Percentiles rank a stretch among this genome's conserved stretches.
phyloP scores from a whole-genome alignment of 2,113 vertebrate genomes.

The Xiphorhynchus elegans region DNA sequence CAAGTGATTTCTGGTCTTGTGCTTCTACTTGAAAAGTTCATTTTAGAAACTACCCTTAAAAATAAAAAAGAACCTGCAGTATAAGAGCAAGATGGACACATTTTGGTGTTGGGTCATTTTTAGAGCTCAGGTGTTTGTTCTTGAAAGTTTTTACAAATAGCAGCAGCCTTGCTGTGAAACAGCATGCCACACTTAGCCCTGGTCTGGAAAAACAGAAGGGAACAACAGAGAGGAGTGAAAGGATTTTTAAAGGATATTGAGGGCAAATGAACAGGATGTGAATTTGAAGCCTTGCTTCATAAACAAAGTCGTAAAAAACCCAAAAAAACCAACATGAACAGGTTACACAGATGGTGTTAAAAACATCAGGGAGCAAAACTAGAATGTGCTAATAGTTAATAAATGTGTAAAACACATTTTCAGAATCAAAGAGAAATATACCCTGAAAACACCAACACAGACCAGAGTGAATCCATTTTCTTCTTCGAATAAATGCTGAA shows the following conservation, averaged over 20 bases:
- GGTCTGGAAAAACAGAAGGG: conserved; percentile 18
- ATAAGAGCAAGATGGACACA: not conserved
- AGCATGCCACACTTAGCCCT: not conserved
- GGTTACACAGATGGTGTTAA: not conserved
- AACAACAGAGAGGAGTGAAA: conserved; percentile 35
- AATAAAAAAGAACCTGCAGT: not conserved
- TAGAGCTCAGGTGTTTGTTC: not conserved
- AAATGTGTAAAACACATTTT: not conserved
- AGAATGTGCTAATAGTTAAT: not conserved
- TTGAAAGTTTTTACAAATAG: not conserved
- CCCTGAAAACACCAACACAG: not conserved
- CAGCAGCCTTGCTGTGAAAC: not conserved
- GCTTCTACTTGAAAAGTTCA: not conserved
- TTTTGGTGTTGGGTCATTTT: not conserved
- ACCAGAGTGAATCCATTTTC: not conserved
- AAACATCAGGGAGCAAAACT: not conserved
- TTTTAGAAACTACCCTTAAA: not conserved
- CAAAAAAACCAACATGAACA: not conserved
- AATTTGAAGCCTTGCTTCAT: not conserved
- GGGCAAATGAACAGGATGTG: conserved; percentile 19
- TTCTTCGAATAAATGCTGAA: not conserved
- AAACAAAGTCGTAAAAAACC: not conserved
- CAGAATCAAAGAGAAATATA: not conserved
- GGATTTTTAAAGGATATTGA: not conserved
- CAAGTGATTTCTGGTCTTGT: not conserved